These are phyloP conservation scores for Drosophila saltans DNA, from an alignment of 1,140 invertebrate species.

Conservation along the genomic window DNA sequence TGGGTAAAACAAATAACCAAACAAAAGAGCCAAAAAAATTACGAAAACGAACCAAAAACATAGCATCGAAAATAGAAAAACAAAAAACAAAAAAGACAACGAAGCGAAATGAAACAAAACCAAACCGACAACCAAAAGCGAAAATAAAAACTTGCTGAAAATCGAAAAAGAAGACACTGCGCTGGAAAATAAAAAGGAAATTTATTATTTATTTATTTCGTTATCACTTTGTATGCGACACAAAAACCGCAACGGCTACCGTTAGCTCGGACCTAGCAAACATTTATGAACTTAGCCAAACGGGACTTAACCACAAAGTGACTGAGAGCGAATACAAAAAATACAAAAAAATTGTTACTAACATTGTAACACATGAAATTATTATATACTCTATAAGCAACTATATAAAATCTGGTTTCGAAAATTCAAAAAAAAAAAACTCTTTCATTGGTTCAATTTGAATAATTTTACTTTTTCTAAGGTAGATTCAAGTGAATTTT, in stretches of 20 bases:
- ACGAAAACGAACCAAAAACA: neutral
- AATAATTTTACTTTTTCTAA: no score
- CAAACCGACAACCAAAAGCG: neutral
- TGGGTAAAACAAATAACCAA: constrained; percentile 31
- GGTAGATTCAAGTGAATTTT: no score
- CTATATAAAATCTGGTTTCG: no score
- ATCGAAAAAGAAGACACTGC: constrained; percentile 50
- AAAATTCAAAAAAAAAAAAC: no score
- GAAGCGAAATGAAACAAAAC: neutral
- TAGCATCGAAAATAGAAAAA: neutral
- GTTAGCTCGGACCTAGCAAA: constrained; percentile 26
- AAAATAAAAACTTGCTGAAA: constrained; percentile 61
- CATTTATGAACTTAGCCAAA: constrained; percentile 71
- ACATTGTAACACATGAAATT: no score
- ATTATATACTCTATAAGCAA: no score
- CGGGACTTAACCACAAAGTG: constrained; percentile 54
- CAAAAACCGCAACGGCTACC: constrained; percentile 38
- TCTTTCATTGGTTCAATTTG: no score
- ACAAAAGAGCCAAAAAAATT: neutral
- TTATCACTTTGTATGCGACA: constrained; percentile 79
- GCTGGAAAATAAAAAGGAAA: constrained; percentile 72
- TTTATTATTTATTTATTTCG: constrained; percentile 81
- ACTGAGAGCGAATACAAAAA: constrained; percentile 31
- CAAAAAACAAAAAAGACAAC: neutral
- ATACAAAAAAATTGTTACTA: neutral